Conservation (phyloP, 2,888 invertebrate species). For the Melieria omissa region DNA sequence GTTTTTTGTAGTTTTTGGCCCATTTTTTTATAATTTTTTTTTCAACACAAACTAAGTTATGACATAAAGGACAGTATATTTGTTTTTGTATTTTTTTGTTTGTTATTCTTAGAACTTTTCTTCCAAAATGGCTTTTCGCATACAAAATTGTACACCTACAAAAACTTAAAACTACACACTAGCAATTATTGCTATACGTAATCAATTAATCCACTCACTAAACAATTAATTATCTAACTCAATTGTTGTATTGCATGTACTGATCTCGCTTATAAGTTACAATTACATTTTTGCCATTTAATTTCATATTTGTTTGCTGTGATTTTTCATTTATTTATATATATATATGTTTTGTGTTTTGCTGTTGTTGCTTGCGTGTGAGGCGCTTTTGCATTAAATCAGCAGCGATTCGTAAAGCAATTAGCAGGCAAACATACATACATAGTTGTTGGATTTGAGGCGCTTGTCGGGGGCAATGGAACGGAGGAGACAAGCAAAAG, state of each 20-base stretch:
- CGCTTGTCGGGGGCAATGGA: too few relatives aligned
- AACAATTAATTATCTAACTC: conserved; percentile 35
- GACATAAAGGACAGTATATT: conserved; percentile 2
- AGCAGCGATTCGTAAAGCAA: too few relatives aligned
- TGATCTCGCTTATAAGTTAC: background rate
- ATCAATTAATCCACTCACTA: too few relatives aligned
- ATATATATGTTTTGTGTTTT: too few relatives aligned
- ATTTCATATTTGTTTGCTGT: too few relatives aligned
- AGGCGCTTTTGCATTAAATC: too few relatives aligned
- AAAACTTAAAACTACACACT: conserved; percentile 40
- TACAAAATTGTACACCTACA: conserved; percentile 57
- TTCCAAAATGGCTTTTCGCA: conserved; percentile 56
- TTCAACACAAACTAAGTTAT: background rate
- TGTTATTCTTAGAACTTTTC: conserved; percentile 21
- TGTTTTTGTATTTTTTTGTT: background rate
- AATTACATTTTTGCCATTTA: too few relatives aligned
- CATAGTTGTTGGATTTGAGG: too few relatives aligned
- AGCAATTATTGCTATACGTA: conserved; percentile 32
- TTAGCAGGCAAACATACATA: too few relatives aligned
- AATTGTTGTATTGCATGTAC: conserved; percentile 40
- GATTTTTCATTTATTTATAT: too few relatives aligned
- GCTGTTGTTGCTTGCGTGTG: too few relatives aligned
- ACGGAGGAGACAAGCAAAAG: too few relatives aligned
- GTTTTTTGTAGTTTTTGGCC: background rate
- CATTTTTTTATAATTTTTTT: background rate